Percentiles rank a stretch among this genome's conserved stretches.
These are phyloP conservation scores for Euproctis similis DNA, from an alignment of 2,888 invertebrate species.

Conservation along the genomic window DNA sequence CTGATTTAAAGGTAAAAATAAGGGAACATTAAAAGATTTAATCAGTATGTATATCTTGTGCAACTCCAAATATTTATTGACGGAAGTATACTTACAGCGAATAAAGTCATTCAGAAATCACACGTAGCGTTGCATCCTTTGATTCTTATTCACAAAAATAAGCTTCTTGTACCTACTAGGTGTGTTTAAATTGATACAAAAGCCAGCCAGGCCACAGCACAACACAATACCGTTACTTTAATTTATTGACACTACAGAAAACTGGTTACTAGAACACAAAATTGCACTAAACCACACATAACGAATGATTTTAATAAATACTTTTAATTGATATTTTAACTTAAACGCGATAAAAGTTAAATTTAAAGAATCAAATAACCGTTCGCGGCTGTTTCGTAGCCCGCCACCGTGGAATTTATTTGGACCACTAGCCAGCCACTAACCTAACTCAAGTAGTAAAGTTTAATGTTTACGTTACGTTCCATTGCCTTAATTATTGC, in stretches of 20 bases:
- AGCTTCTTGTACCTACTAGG: slow-evolving; percentile 40
- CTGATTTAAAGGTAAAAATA: too few species aligned
- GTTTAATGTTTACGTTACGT: slow-evolving; percentile 56
- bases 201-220: slow-evolving; percentile 22
- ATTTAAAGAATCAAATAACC: too few species aligned
- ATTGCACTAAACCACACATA: slow-evolving; percentile 18
- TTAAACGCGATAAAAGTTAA: slow-evolving; percentile 13
- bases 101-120: slow-evolving; percentile 32
- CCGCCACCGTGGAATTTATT: slow-evolving; percentile 46
- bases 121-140: slow-evolving; percentile 48
- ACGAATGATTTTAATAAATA: slow-evolving; percentile 20
- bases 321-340: slow-evolving; percentile 15
- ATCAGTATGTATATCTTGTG: too few species aligned
- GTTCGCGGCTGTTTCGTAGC: slow-evolving; percentile 17
- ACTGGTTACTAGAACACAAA: slow-evolving; percentile 14
- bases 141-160: slow-evolving; percentile 38
- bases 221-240: slow-evolving; percentile 52
- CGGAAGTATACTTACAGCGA: slow-evolving; percentile 16
- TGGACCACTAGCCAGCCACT: slow-evolving; percentile 51
- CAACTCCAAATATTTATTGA: too few species aligned
- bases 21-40: too few species aligned
- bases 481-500: slow-evolving; percentile 38
- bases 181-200: slow-evolving; percentile 52
- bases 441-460: neutral
- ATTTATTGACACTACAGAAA: slow-evolving; percentile 36